Base-by-base conservation (phyloP, 2,797 vertebrate species). In the Hoplostethus atlanticus region DNA sequence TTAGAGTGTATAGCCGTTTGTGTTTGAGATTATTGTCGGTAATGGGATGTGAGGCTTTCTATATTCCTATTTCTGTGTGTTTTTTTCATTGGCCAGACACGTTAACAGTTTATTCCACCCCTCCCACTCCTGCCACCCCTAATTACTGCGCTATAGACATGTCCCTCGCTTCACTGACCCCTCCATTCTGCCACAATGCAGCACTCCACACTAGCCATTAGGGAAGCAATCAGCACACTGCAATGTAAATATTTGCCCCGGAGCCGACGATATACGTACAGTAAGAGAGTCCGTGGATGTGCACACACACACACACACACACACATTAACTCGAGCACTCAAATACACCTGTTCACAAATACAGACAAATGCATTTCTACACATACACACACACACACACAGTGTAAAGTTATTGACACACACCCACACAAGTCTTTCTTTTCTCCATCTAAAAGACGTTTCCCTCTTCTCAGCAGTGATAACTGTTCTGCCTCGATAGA, bases 221-320 rank as follows among this genome's bases (percentile, higher is more conserved):
- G 68, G 5, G 25, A 84, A 66, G 62, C 80, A 91, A 84, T 91
- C 81, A 72, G 68, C 76, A 67, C 74, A 67, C 62, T 79, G 58
- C 57, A 76, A 87, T 83, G 80, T 86, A 87, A 89, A 90, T 87
- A 87, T 92, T 82, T 87, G 72, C 84, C 56, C 64, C 73, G 62
- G 55, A 63, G 57, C 61, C 55, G 73, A 56, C 42, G 63, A 65
- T 76, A 68, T 76, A 81, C 71, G 10, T 31, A 55, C 6, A 6
- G 34, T 5, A 34, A 6, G 55, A 17, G 34, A 67, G 58, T 75
- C 58, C 83, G 74, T 64, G 77, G 80, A 53, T 30, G 38, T 21
- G 46, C 74, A 62, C 36, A 74, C 65, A 15, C 36, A 56, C 55
- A 64, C 74, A 62, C 36, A 74, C 65, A 15, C 36, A 56, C 55